Evolutionary conservation across 2,888 invertebrate genomes (phyloP), one percentile per base, ranked within the genome.

Genomic region (Stomorhina lunata): DNA sequence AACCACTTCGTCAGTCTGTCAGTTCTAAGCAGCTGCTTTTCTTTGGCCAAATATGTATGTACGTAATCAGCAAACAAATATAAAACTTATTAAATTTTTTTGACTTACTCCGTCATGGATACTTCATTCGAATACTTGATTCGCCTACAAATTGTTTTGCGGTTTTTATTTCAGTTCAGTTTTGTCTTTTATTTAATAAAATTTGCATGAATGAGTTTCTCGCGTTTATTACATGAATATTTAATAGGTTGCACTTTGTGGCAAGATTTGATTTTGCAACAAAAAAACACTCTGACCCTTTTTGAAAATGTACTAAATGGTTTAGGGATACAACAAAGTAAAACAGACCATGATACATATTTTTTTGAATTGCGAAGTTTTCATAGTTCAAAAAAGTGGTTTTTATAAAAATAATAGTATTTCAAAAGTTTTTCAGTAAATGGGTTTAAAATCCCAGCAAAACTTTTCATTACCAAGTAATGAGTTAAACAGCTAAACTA

Each of bases 111-210:
- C 22, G 20, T 34, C 10, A 29, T 68, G 22, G 32, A 17, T 50
- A 12, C 12, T 32, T 12, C 4, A 32, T 32, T 32, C 17, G n/a
- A n/a, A 17, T 27, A 48, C 34, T 66, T 50, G 29, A n/a, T 77
- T 72, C 77, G 72, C 76, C 50, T 72, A 77, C 71, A 75, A 77
- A 77, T 77, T 77, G 59, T 43, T 68, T 73, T 81, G 77, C 72
- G 81, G 77, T 77, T 81, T 55, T 22, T 32, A 48, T 63, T 63
- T 20, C 6, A 4, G 2, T 22, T 29, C n/a, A n/a, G n/a, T n/a
- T n/a, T n/a, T n/a, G n/a, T 71, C 2, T 48, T 34, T 59, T 53
- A 4, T 48, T 59, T 15, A 29, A 80, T 57, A 20, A 81, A 77
- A 73, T 68, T 68, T 72, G 77, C 72, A 77, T 68, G 72, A 40